Conservation (phyloP, 2,888 invertebrate genomes). For the Imbricaverruca yamaguchii region DNA sequence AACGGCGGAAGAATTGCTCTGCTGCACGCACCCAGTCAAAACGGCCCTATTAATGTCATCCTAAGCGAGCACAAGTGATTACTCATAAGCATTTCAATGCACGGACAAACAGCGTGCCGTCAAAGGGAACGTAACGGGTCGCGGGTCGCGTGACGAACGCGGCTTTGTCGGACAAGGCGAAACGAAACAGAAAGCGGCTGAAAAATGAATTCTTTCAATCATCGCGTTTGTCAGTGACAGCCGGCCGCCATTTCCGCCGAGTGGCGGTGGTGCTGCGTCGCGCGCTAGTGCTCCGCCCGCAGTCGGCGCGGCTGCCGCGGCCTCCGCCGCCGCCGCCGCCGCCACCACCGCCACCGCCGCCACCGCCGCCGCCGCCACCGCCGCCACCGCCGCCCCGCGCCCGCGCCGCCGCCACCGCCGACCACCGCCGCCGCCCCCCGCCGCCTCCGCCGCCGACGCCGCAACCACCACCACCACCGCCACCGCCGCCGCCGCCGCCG, state of each 20-base stretch:
- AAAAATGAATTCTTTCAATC: conserved; percentile 9
- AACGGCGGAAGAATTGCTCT: background rate
- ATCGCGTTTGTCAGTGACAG: conserved; percentile 2
- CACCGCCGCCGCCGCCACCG: background rate
- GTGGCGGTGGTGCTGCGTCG: too few species aligned
- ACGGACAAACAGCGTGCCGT: background rate
- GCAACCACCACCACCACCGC: too few species aligned
- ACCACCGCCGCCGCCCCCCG: background rate
- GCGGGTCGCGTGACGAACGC: background rate
- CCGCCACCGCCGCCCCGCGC: background rate
- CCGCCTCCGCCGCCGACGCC: background rate
- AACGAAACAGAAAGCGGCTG: background rate
- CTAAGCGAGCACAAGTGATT: background rate
- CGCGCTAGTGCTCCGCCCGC: background rate
- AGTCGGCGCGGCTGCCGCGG: background rate
- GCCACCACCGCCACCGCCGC: background rate
- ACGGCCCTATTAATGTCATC: background rate
- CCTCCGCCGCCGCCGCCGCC: too few species aligned
- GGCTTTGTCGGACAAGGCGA: background rate
- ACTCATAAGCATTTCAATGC: background rate
- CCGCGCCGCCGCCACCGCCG: too few species aligned
- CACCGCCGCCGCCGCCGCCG: background rate
- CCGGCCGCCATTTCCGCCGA: background rate
- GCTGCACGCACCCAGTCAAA: background rate
- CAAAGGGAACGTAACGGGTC: background rate